Conservation (phyloP, 1,140 invertebrate genomes). For the Zaprionus capensis region DNA sequence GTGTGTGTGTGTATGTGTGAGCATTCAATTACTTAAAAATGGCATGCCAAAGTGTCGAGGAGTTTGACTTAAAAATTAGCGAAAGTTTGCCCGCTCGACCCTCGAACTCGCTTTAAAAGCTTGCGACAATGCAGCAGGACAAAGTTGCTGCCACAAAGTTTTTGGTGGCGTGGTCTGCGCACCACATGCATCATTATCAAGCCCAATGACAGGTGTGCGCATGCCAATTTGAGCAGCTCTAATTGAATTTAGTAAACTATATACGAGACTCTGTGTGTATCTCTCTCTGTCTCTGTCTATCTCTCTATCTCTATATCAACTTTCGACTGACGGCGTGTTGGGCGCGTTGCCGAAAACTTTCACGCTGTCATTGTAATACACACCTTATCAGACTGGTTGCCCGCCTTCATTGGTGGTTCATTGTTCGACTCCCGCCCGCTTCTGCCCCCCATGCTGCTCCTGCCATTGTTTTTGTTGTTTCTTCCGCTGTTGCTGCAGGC, state of each 20-base stretch:
- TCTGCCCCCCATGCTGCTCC: neutral
- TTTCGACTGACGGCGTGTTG: slow-evolving; percentile 1
- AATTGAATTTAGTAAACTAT: slow-evolving; percentile 81
- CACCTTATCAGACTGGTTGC: slow-evolving; percentile 57
- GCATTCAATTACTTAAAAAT: slow-evolving; percentile 66
- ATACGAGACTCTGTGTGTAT: slow-evolving; percentile 26
- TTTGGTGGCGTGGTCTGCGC: slow-evolving; percentile 55
- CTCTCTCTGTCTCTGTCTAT: slow-evolving; percentile 39
- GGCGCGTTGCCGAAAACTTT: slow-evolving; percentile 60
- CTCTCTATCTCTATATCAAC: slow-evolving; percentile 7
- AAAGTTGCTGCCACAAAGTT: slow-evolving; percentile 69
- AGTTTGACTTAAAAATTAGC: slow-evolving; percentile 49
- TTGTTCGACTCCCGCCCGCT: slow-evolving; percentile 29
- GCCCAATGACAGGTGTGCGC: slow-evolving; percentile 78
- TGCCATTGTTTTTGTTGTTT: slow-evolving; percentile 9
- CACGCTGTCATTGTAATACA: slow-evolving; percentile 80
- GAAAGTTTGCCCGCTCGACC: slow-evolving; percentile 46
- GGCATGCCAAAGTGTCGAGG: slow-evolving; percentile 51
- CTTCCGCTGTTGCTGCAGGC: slow-evolving; percentile 48
- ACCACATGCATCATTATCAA: slow-evolving; percentile 81
- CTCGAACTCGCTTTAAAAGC: slow-evolving; percentile 38
- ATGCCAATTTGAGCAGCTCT: slow-evolving; percentile 77
- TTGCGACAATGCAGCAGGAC: slow-evolving; percentile 31
- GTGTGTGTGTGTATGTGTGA: neutral
- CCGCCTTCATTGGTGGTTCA: slow-evolving; percentile 33